Evolutionary conservation across 2,113 vertebrate species (phyloP), one percentile per base, ranked within the genome.

Genomic region (Neotoma lepida): DNA sequence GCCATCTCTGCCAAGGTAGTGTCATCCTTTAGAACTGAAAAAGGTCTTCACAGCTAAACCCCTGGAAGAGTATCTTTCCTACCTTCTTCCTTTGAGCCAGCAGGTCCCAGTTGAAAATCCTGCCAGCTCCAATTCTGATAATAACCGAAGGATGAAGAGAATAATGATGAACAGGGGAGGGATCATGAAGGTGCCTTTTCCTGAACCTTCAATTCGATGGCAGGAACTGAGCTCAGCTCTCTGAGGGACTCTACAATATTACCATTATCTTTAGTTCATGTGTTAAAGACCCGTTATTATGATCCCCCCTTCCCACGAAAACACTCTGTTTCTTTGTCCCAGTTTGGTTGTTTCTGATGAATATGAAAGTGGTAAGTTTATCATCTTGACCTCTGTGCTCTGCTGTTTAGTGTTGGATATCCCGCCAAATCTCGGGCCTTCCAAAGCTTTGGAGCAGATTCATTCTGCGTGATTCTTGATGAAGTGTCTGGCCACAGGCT

Each of bases 261-360:
- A 81, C 17, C 24, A 28, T 77, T 54, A 35, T 77, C 39, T 91
- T 71, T 73, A 89, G 66, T 85, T 74, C 56, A 88, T 30, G 51
- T 89, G 68, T 54, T 15, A 26, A 87, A 71, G 49, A 86, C 49
- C 56, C 6, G 28, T 51, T 41, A 9, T 56, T 39, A 17, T 24
- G 54, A 17, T 20, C 10, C 30, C n/a, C 14, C 10, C 2, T 12
- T 4, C 39, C 39, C 35, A n/a, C 9, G 49, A 80, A 92, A 74
- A 18, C 41, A 35, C n/a, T 70, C 64, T 1, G 49, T 49, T 20
- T 70, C 26, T 89, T 78, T 87, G 17, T 6, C 24, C n/a, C 70
- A 54, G 61, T 90, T 78, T 81, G 51, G 10, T 66, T 82, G 46
- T 89, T 90, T 89, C 46, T 58, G 77, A 89, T 89, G 74, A 86